Evolutionary conservation across 2,888 invertebrate species (phyloP).

Genomic region (Chrysodeixis includens): DNA sequence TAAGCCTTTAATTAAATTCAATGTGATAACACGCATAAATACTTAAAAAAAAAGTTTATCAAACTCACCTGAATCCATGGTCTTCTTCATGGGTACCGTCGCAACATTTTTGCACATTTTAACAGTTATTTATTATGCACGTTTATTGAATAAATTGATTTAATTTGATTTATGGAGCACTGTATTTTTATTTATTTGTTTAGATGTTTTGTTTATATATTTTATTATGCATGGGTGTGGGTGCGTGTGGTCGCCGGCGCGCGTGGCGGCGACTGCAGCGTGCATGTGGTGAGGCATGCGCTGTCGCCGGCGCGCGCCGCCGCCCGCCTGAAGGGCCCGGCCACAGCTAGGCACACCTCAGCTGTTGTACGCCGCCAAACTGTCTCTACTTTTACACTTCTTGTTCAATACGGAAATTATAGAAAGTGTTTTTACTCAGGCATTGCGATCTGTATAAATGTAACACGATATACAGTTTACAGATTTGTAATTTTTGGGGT

Average conservation of each 20-base stretch:
- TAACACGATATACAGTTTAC: no score
- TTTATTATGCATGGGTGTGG: constrained; percentile 42
- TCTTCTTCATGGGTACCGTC: constrained; percentile 75
- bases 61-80: constrained; percentile 74
- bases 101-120: constrained; percentile 81
- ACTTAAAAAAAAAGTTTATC: constrained; percentile 36
- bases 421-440: no score
- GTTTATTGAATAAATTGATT: constrained; percentile 19
- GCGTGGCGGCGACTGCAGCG: constrained; percentile 59
- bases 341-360: not conserved
- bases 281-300: constrained; percentile 47
- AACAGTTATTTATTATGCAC: constrained; percentile 52
- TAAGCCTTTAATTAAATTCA: constrained; percentile 4
- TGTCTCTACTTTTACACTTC: not conserved
- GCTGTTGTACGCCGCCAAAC: not conserved
- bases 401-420: not conserved
- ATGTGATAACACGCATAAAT: constrained; percentile 19
- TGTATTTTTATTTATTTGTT: constrained; percentile 10
- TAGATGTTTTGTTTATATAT: constrained; percentile 33
- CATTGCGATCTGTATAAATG: no score
- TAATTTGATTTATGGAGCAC: not conserved
- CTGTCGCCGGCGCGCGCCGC: constrained; percentile 34
- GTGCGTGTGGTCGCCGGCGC: constrained; percentile 51
- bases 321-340: constrained; percentile 1
- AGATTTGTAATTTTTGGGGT: no score